These are phyloP conservation scores for Tachycineta bicolor DNA, from an alignment of 2,113 vertebrate genomes.

Conservation along the genomic window DNA sequence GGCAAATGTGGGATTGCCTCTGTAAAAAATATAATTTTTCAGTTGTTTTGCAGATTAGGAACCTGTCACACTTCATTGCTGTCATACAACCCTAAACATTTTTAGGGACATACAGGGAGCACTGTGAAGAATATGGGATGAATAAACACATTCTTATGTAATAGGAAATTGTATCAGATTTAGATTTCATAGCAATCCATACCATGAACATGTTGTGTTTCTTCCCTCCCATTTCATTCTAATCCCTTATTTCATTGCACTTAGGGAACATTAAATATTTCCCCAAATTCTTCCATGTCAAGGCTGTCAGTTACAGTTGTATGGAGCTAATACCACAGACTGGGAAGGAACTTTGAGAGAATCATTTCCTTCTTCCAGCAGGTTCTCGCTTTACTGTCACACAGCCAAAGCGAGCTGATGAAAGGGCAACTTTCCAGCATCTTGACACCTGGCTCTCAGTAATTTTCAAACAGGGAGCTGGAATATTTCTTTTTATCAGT, in stretches of 20 bases:
- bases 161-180: not conserved
- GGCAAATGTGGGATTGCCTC: slow-evolving; percentile 10
- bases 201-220: not conserved
- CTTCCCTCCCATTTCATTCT: not conserved
- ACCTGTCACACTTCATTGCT: not conserved
- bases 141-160: not conserved
- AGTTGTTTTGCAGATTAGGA: slow-evolving; percentile 20
- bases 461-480: not conserved
- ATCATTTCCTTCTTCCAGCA: not conserved
- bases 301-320: not conserved
- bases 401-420: not conserved
- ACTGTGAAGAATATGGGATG: not conserved
- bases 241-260: not conserved
- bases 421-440: not conserved
- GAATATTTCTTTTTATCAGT: not conserved
- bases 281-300: not conserved
- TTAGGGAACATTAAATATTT: not conserved
- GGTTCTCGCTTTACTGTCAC: not conserved
- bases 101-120: not conserved
- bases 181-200: not conserved
- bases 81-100: not conserved
- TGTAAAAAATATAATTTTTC: slow-evolving; percentile 23
- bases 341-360: not conserved
- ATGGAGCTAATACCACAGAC: not conserved
- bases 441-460: not conserved